A percentile compares a stretch with the other conserved stretches of the same genome.
phyloP scores from a whole-genome alignment of 2,797 vertebrate genomes.

The Ispidina picta region DNA sequence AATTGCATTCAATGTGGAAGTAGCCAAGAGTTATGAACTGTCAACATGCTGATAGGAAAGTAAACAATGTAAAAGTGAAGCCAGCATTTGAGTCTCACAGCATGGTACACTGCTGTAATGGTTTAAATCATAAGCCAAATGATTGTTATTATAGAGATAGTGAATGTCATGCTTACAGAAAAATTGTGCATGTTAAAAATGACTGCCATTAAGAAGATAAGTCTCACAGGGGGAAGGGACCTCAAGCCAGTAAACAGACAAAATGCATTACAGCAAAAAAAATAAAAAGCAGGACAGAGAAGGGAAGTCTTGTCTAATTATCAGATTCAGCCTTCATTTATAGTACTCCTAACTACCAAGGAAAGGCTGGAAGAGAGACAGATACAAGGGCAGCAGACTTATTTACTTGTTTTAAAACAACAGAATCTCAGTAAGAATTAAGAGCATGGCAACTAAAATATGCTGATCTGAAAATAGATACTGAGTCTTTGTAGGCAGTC shows the following conservation, averaged over 20 bases:
- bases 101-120: slow-evolving; percentile 36
- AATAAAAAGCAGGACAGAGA: not conserved
- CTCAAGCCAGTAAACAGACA: slow-evolving; percentile 58
- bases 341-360: not conserved
- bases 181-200: slow-evolving; percentile 67
- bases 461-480: not conserved
- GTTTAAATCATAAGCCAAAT: slow-evolving; percentile 67
- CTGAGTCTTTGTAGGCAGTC: not conserved
- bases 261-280: slow-evolving; percentile 19
- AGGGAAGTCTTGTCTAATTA: slow-evolving; percentile 49
- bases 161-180: slow-evolving; percentile 57
- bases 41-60: slow-evolving; percentile 41
- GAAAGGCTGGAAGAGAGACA: not conserved
- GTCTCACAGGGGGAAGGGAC: slow-evolving; percentile 33
- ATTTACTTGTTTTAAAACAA: slow-evolving; percentile 1
- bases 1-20: slow-evolving; percentile 33
- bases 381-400: not conserved
- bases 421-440: not conserved
- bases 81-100: slow-evolving; percentile 38
- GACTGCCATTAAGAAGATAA: slow-evolving; percentile 64
- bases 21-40: slow-evolving; percentile 62
- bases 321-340: slow-evolving; percentile 37
- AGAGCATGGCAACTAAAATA: not conserved
- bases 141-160: slow-evolving; percentile 61
- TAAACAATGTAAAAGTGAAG: slow-evolving; percentile 47